A percentile compares a stretch with the other conserved stretches of the same genome.
Conservation (phyloP, 1,140 invertebrate species). For the Drosophila nebulosa region DNA sequence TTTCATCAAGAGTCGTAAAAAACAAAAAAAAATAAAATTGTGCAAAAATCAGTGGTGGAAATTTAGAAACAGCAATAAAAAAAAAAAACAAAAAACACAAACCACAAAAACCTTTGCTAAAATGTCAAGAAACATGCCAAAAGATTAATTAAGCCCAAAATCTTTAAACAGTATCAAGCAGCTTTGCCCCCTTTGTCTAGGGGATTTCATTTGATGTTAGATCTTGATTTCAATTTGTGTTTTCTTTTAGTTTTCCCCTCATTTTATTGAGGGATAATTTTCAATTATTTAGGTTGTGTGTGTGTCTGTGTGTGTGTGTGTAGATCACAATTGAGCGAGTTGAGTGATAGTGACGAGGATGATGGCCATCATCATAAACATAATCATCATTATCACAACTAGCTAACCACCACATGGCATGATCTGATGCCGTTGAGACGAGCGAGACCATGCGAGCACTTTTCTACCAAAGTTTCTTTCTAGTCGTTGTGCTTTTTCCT, state of each 20-base stretch:
- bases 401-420: constrained; percentile 30
- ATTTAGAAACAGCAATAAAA: too few relatives aligned
- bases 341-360: background rate
- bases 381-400: constrained; percentile 35
- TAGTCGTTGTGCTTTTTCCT: constrained; percentile 12
- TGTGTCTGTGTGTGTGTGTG: background rate
- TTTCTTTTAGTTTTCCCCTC: background rate
- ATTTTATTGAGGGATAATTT: background rate
- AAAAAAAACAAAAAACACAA: too few relatives aligned
- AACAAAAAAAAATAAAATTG: too few relatives aligned
- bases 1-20: too few relatives aligned
- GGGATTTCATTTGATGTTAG: background rate
- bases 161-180: too few relatives aligned
- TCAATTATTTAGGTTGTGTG: background rate
- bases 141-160: too few relatives aligned
- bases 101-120: too few relatives aligned
- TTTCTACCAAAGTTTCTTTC: constrained; percentile 11
- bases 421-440: constrained; percentile 39
- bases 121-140: too few relatives aligned
- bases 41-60: too few relatives aligned
- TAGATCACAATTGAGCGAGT: constrained; percentile 9
- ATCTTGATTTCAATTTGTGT: background rate
- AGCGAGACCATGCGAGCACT: constrained; percentile 20
- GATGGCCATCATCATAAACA: constrained; percentile 10
- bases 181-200: too few relatives aligned